Evolutionary conservation across 2,888 invertebrate species (phyloP), one percentile per base, ranked within the genome.

Genomic region (Cephus spinipes): DNA sequence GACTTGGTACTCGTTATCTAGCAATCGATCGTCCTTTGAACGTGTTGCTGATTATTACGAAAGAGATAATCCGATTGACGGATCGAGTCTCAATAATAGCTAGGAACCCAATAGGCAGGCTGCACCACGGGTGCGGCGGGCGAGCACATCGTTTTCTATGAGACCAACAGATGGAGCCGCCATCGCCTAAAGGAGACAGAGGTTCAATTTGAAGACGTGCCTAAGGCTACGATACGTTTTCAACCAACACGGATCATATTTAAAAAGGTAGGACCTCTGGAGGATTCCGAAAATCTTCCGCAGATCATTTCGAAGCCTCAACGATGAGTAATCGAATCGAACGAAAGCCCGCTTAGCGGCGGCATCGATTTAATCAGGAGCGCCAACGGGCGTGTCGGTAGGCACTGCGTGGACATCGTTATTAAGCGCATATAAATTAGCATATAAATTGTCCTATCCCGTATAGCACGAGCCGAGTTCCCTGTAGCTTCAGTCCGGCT

Each of bases 371-470:
- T 87, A 87, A 89, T 89, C 87, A 76, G 75, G 79, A 78, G 78
- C 55, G 77, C 88, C 88, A 87, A 85, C 88, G 89, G 90, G 88
- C 88, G 90, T 90, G 90, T 88, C 90, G 86, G 89, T 90, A 89
- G 89, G 89, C 89, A 88, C 88, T 88, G 89, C 86, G 40, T 40
- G 89, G 90, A 90, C 90, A 91, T 91, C 89, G 91, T 91, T 91
- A 91, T 91, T 91, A 91, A 90, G 89, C 89, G 90, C 88, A 90
- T 90, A 90, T 90, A 90, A 91, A 91, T 91, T 91, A 91, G 90
- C 91, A 91, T 91, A 91, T 90, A 91, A 91, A 91, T 91, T 91
- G 91, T 90, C 85, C 87, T 83, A 85, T 83, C 80, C 84, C 85
- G 82, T 81, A 78, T 81, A 78, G 69, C 32, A 32, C 69, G 69